Conservation (phyloP, 2,888 invertebrate genomes). For the Cloeon dipterum region DNA sequence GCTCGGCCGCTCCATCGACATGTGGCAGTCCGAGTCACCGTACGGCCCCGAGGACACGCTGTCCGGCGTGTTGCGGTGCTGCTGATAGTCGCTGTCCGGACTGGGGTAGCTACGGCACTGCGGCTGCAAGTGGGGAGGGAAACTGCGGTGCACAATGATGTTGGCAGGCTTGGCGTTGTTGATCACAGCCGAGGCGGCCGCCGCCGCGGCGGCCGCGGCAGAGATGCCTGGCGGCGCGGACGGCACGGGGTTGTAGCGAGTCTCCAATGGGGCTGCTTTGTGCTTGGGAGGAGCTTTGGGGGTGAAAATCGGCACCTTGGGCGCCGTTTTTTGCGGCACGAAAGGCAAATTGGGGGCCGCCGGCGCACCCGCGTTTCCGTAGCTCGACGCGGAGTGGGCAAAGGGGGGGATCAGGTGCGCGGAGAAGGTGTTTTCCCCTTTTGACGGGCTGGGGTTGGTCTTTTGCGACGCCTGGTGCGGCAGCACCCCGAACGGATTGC, state of each 20-base stretch:
- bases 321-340: background rate
- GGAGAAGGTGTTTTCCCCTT: conserved; percentile 34
- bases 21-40: conserved; percentile 1
- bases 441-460: background rate
- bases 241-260: background rate
- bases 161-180: background rate
- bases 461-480: conserved; percentile 41
- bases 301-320: background rate
- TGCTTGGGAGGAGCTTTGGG: background rate
- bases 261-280: background rate
- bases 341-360: background rate
- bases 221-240: background rate
- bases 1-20: conserved; percentile 27
- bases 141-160: background rate
- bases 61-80: background rate
- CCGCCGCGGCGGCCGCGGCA: background rate
- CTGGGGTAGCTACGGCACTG: background rate
- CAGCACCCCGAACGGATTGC: conserved; percentile 50
- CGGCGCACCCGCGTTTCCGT: background rate
- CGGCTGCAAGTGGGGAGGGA: background rate
- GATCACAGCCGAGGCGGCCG: background rate
- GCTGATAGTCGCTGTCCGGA: background rate
- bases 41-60: background rate
- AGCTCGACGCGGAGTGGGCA: background rate
- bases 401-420: conserved; percentile 20